Base-by-base conservation (phyloP, 23 tunicate genomes). In the Clavelina lepadiformis region DNA sequence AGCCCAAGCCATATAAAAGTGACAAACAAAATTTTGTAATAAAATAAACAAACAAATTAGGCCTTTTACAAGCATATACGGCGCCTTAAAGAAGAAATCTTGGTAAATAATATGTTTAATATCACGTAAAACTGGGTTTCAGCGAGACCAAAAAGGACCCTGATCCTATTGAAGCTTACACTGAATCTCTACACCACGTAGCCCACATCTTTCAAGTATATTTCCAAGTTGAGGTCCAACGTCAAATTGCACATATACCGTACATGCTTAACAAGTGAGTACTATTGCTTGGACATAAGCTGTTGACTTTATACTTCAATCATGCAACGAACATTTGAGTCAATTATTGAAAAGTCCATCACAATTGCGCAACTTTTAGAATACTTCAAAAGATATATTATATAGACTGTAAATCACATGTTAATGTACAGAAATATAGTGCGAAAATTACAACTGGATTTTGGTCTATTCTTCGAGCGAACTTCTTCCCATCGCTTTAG, bases 401-500 rank as follows among this genome's bases (percentile, higher is more conserved):
- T n/a, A n/a, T n/a, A n/a, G n/a, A n/a, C n/a, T n/a, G n/a, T n/a
- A n/a, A n/a, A n/a, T n/a, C n/a, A n/a, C n/a, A n/a, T n/a, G n/a
- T n/a, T n/a, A n/a, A 4, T 19, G n/a, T 7, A 23, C 38, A 68
- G 73, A 28, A 19, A 47, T 15, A 68, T 32, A 1, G 51, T 68
- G 73, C 33, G 1, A 29, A 45, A 68, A 49, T 44, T 68, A n/a
- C 73, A 68, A 49, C 3, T 11, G 28, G 33, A 68, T 22, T 46
- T 68, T 3, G 11, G 25, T 7, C 1, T 34, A 25, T 47, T 68
- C 41, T 68, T 5, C 60, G 21, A 49, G 3, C 6, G 25, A 23
- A 68, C 73, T 2, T 68, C 73, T 50, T 68, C 60, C 31, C 73
- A 68, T 51, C 59, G 60, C 2, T 68, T 68, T 45, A 49, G 73